Conservation (phyloP, 2,888 invertebrate genomes). For the Aromia moschata region DNA sequence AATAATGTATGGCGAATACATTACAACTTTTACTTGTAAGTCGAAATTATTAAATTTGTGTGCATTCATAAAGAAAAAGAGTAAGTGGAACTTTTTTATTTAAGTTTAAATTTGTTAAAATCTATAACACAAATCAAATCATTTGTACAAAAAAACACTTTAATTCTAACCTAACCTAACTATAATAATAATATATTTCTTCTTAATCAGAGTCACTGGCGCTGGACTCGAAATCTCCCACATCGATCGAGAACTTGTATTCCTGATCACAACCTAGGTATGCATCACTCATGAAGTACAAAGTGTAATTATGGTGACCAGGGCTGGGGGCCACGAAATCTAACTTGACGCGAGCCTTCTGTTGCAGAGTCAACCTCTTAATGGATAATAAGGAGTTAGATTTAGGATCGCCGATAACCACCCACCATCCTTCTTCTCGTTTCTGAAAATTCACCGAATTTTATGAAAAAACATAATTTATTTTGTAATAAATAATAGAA, state of each 20-base stretch:
- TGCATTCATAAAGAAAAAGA: too few species aligned
- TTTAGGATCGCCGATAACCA: constrained; percentile 97
- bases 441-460: too few species aligned
- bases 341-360: constrained; percentile 85
- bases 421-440: constrained; percentile 97
- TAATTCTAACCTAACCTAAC: background rate
- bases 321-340: constrained; percentile 94
- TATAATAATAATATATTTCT: background rate
- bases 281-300: constrained; percentile 99
- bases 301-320: constrained; percentile 88
- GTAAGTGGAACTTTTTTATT: too few species aligned
- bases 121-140: too few species aligned
- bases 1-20: too few species aligned
- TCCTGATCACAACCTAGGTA: constrained; percentile 99
- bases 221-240: constrained; percentile 78
- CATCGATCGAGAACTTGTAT: constrained; percentile 90
- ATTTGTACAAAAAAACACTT: too few species aligned
- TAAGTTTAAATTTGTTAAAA: too few species aligned
- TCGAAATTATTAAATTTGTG: too few species aligned
- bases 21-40: too few species aligned
- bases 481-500: too few species aligned
- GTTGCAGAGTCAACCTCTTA: constrained; percentile 93
- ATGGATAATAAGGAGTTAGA: constrained; percentile 95
- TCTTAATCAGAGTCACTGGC: constrained; percentile 68
- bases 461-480: too few species aligned